Evolutionary conservation across 2,888 invertebrate species (phyloP).

Genomic region (Aspidapion aeneum): DNA sequence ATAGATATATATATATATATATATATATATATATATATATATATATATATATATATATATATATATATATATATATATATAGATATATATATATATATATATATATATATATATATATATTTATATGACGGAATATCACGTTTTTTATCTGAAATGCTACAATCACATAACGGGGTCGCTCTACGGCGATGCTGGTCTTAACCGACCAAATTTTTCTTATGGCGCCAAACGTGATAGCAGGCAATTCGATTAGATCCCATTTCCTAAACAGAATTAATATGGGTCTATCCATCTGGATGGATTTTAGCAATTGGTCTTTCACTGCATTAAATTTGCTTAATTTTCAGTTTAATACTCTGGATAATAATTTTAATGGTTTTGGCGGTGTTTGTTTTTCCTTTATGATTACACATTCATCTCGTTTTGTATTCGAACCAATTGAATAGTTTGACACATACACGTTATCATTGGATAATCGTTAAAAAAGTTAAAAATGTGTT

Average conservation of each 20-base stretch:
- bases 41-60: too few species aligned
- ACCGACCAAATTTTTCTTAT: conserved; percentile 20
- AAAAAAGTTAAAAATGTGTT: conserved; percentile 22
- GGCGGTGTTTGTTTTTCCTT: too few species aligned
- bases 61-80: too few species aligned
- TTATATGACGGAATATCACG: conserved; percentile 5
- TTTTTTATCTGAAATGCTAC: conserved; percentile 18
- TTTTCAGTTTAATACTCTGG: conserved; percentile 17
- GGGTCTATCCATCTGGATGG: too few species aligned
- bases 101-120: too few species aligned
- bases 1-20: too few species aligned
- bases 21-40: too few species aligned
- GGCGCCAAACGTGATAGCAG: conserved; percentile 10
- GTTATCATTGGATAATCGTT: conserved; percentile 17
- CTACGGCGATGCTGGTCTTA: too few species aligned
- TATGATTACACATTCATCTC: too few species aligned
- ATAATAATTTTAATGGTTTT: conserved; percentile 10
- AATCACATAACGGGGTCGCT: too few species aligned
- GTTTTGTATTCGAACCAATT: conserved; percentile 18
- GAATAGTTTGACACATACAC: conserved; percentile 18
- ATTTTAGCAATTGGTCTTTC: conserved; percentile 16
- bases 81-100: too few species aligned
- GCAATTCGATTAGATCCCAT: conserved; percentile 24
- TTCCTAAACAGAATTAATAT: conserved; percentile 21
- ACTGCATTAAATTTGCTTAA: conserved; percentile 18